Conservation (phyloP, 2,797 vertebrate species). For the Myripristis jacobus region DNA sequence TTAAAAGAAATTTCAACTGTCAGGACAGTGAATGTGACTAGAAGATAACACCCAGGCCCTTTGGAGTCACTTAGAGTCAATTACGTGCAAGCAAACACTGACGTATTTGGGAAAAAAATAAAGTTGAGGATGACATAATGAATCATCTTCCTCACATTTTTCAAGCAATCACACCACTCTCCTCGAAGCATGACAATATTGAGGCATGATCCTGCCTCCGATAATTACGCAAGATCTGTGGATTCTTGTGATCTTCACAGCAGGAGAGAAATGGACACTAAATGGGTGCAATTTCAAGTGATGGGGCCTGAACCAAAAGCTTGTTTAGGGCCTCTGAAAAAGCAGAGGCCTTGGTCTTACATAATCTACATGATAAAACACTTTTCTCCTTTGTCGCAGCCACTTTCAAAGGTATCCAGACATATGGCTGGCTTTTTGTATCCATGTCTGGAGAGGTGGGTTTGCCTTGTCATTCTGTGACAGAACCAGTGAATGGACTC, state of each 20-base stretch:
- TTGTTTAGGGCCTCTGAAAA: neutral
- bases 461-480: slow-evolving; percentile 40
- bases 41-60: slow-evolving; percentile 61
- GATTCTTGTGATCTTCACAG: too few relatives aligned
- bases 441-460: slow-evolving; percentile 35
- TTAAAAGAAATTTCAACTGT: slow-evolving; percentile 23
- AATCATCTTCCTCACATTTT: slow-evolving; percentile 24
- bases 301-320: neutral
- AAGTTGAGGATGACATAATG: slow-evolving; percentile 23
- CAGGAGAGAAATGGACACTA: too few relatives aligned
- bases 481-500: slow-evolving; percentile 52
- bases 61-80: slow-evolving; percentile 60
- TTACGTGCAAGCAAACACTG: slow-evolving; percentile 39
- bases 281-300: too few relatives aligned
- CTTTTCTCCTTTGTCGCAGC: slow-evolving; percentile 42
- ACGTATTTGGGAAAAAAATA: slow-evolving; percentile 30
- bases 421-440: slow-evolving; percentile 59
- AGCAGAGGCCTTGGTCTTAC: slow-evolving; percentile 1
- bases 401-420: slow-evolving; percentile 26
- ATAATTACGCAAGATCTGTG: neutral
- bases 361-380: slow-evolving; percentile 52
- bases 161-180: slow-evolving; percentile 8
- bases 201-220: slow-evolving; percentile 14
- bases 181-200: neutral
- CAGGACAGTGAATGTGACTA: slow-evolving; percentile 31